Base-by-base conservation (phyloP, 1,140 invertebrate species). In the Papilio dardanus region DNA sequence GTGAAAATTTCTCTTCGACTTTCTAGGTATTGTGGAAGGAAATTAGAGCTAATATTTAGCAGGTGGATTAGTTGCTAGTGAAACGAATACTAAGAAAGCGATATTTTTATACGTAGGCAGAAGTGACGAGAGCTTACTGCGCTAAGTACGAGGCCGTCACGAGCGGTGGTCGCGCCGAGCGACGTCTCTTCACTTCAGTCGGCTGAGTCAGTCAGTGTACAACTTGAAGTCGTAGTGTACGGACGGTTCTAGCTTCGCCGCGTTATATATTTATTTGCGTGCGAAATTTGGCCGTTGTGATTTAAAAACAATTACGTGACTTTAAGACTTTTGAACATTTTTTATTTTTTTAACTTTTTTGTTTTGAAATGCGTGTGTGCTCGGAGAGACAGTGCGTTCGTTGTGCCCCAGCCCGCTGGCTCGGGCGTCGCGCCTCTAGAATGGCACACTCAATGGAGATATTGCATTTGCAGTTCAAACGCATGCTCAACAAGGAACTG, bases 401-500 rank as follows among this genome's bases (percentile, higher is more conserved):
- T 79, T 86, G 84, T 73, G 83, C 85, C 42, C 83, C 90, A 16
- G 83, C 86, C 35, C 84, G 87, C 54, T 93, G 92, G 92, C 71
- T 93, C 28, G 86, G 86, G 65, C 86, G 84, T 71, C 88, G 86
- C 33, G 87, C 85, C 40, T 77, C 83, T 31, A 88, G 77, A 76
- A 89, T 93, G 89, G 89, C 89, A 75, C 80, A 90, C 74, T 93
- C 92, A 87, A 85, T 93, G 78, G 92, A 91, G 79, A 78, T 92
- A 74, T 92, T 93, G 87, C 88, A 84, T 83, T 95, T 97, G 74
- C 96, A 99, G 99, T 99, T 99, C 95, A 99, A 99, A 94, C 96
- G 99, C 93, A 99, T 99, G 98, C 96, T 99, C 89, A 99, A 99
- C 95, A 99, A 99, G 95, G 99, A 99, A 94, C 95, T 99, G 83